Conservation (phyloP, 2,113 vertebrate species). For the Sylvietta virens region DNA sequence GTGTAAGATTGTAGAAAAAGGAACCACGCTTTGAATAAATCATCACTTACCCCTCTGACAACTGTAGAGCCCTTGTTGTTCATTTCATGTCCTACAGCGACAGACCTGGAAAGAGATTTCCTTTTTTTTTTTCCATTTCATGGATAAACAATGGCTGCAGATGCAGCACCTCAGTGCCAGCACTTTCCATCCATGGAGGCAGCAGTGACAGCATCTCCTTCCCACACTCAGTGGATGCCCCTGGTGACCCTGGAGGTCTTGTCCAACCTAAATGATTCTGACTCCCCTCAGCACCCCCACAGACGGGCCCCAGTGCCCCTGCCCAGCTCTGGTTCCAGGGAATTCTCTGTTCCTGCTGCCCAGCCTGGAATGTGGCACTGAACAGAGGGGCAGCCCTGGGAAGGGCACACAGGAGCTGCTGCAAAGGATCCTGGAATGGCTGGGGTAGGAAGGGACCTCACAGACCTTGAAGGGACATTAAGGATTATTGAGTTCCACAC, state of each 20-base stretch:
- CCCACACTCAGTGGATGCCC: accelerated
- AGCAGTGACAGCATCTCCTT: background rate
- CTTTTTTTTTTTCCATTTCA: background rate
- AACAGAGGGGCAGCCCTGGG: background rate
- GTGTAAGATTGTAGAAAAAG: too few relatives aligned
- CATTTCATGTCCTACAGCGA: too few relatives aligned
- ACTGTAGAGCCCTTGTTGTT: too few relatives aligned
- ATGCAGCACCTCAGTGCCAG: too few relatives aligned
- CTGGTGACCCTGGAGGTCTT: accelerated
- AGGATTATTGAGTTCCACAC: background rate
- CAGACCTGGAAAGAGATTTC: background rate
- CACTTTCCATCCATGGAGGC: background rate
- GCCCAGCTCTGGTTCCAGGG: background rate
- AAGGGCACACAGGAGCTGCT: background rate
- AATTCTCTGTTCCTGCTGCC: background rate
- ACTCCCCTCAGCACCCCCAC: background rate
- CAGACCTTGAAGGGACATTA: background rate
- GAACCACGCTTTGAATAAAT: too few relatives aligned
- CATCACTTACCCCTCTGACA: too few relatives aligned
- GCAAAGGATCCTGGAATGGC: background rate
- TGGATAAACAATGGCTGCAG: background rate
- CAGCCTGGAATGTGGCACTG: background rate
- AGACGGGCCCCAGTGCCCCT: background rate
- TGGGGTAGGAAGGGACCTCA: background rate
- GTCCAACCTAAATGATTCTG: accelerated